Base-by-base conservation (phyloP, 2,113 vertebrate species). In the Lagopus muta region DNA sequence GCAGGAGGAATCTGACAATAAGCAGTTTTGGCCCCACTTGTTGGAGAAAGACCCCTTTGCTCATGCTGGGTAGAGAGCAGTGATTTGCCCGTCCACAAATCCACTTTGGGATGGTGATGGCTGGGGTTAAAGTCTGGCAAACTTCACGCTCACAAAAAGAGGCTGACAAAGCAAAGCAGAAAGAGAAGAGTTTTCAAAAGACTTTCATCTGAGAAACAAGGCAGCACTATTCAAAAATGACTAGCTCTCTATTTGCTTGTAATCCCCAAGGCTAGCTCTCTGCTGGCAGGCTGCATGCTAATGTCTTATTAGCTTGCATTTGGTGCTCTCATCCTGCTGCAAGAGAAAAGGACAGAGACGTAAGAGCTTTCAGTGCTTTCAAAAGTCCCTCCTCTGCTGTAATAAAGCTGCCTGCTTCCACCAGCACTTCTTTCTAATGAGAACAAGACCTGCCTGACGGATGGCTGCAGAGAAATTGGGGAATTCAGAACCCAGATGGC, bases 251-350 rank as follows among this genome's bases (percentile, higher is more conserved):
- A 8, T 54, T 85, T 54, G 67, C 76, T 66, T 34, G 75, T 54
- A 43, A 52, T 57, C 61, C 79, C 88, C 47, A 24, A 40, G 86
- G 89, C 81, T 38, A 24, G 92, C 89, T 85, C 6, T 32, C 36
- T 71, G 76, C 87, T 67, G 88, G 67, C 93, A 94, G 91, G 40
- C 88, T 92, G 87, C 91, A 64, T 14, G 32, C 38, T 78, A 80
- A 48, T 88, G 82, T 85, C 95, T 91, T 60, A 95, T 95, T 94
- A 94, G 88, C 85, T 96, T 94, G 94, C 89, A 1, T 79, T 89
- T 20, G 19, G 21, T 75, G 85, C 92, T 64, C 88, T 88, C 87
- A 52, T 79, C 40, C 8, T 6, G 52, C 93, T 95, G 82, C 89
- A 69, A 66, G 30, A 71, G 89, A 25, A 57, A 25, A n/a, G 72